Evolutionary conservation across 2,888 invertebrate genomes (phyloP).

Genomic region (Orchesellides sinensis): DNA sequence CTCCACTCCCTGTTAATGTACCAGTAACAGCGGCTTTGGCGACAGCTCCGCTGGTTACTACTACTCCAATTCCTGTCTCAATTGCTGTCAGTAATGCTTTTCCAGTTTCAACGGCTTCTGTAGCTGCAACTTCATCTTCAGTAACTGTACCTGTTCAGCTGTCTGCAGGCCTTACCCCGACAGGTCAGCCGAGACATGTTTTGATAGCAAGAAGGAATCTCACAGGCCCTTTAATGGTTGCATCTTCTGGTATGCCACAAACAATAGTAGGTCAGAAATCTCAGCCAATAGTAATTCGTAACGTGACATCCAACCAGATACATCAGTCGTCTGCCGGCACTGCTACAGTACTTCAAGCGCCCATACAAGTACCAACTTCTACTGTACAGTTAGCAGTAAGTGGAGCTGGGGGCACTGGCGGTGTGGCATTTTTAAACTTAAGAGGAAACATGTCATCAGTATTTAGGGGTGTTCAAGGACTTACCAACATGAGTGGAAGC

Average conservation of each 20-base stretch:
- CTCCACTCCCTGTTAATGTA: background rate
- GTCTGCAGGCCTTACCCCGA: conserved; percentile 22
- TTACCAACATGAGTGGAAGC: conserved; percentile 54
- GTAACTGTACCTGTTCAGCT: conserved; percentile 31
- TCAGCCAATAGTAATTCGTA: conserved; percentile 70
- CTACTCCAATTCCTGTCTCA: background rate
- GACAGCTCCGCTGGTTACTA: background rate
- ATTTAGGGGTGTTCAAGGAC: conserved; percentile 43
- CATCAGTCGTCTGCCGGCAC: conserved; percentile 28
- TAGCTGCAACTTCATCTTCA: background rate
- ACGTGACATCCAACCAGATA: conserved; percentile 63
- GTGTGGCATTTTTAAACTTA: conserved; percentile 64
- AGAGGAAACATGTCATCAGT: conserved; percentile 37
- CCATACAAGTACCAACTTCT: conserved; percentile 61
- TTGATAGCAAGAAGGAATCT: conserved; percentile 69
- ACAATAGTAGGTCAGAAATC: conserved; percentile 65
- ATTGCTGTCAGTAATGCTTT: background rate
- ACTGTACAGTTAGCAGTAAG: conserved; percentile 63
- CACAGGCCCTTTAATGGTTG: conserved; percentile 45
- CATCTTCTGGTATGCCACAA: conserved; percentile 41
- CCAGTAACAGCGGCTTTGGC: background rate
- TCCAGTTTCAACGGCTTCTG: conserved; percentile 2
- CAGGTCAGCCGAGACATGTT: conserved; percentile 68
- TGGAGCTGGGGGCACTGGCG: conserved; percentile 37
- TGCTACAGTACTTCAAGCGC: conserved; percentile 48